These are phyloP conservation scores for Hemaris fuciformis DNA, from an alignment of 2,888 invertebrate species.

Conservation along the genomic window DNA sequence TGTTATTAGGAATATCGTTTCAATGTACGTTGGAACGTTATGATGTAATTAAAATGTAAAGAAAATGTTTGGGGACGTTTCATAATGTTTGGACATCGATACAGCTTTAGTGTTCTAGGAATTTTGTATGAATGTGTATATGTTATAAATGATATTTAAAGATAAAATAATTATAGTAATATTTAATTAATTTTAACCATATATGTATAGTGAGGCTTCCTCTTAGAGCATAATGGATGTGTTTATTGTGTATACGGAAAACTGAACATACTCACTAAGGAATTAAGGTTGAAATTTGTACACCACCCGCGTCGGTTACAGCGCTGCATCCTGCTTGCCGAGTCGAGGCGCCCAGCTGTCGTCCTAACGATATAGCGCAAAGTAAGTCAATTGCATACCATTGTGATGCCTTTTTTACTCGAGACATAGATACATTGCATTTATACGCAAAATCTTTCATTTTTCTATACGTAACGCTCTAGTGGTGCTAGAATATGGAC, in stretches of 20 bases:
- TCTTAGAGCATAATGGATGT: slow-evolving; percentile 77
- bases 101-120: slow-evolving; percentile 67
- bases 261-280: slow-evolving; percentile 74
- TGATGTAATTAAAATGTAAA: slow-evolving; percentile 35
- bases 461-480: slow-evolving; percentile 47
- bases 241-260: slow-evolving; percentile 77
- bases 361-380: slow-evolving; percentile 16
- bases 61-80: slow-evolving; percentile 36
- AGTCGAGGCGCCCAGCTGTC: background rate
- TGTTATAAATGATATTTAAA: slow-evolving; percentile 71
- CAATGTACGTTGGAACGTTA: slow-evolving; percentile 38
- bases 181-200: slow-evolving; percentile 58
- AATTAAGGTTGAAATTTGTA: slow-evolving; percentile 60
- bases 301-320: slow-evolving; percentile 46
- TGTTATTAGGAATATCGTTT: slow-evolving; percentile 38
- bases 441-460: slow-evolving; percentile 40
- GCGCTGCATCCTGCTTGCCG: slow-evolving; percentile 16
- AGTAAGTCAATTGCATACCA: slow-evolving; percentile 42
- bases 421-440: slow-evolving; percentile 42
- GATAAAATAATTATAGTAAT: slow-evolving; percentile 37
- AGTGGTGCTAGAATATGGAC: slow-evolving; percentile 56
- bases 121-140: slow-evolving; percentile 74
- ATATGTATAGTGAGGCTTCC: slow-evolving; percentile 79
- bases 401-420: slow-evolving; percentile 29
- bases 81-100: slow-evolving; percentile 59